Percentiles rank a stretch among this genome's conserved stretches.
These are phyloP conservation scores for Rostratula benghalensis DNA, from an alignment of 2,113 vertebrate genomes.

Conservation along the genomic window DNA sequence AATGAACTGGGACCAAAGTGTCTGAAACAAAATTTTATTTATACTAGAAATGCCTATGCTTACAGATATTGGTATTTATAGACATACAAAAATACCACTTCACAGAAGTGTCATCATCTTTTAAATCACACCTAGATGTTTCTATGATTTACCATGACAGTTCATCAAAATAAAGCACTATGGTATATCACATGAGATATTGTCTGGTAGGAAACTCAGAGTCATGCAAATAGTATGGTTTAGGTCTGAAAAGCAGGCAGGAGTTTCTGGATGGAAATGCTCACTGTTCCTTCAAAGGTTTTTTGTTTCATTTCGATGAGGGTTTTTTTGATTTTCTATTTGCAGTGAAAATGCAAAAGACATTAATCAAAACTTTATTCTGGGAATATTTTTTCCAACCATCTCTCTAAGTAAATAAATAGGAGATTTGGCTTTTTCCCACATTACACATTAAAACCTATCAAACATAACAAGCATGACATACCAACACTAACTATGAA, in stretches of 20 bases:
- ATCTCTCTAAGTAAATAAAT: background rate
- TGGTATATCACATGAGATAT: background rate
- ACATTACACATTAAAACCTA: background rate
- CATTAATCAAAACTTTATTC: background rate
- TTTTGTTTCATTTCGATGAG: background rate
- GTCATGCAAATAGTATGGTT: background rate
- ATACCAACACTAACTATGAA: background rate
- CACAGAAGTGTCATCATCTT: background rate
- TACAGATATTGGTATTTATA: conserved; percentile 3
- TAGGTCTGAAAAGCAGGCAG: background rate
- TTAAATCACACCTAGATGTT: background rate
- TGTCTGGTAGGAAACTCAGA: background rate
- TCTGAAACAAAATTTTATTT: conserved; percentile 1
- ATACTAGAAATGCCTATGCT: background rate
- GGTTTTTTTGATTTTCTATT: background rate
- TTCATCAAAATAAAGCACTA: background rate
- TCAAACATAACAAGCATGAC: background rate
- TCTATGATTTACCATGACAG: background rate
- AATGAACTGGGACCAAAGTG: background rate
- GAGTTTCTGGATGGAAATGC: background rate
- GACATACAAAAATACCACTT: background rate
- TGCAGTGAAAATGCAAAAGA: background rate
- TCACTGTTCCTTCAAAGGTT: background rate
- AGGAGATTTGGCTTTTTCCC: background rate
- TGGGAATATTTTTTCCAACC: background rate